Base-by-base conservation (phyloP, 2,888 invertebrate genomes). In the Xylophagus ater region DNA sequence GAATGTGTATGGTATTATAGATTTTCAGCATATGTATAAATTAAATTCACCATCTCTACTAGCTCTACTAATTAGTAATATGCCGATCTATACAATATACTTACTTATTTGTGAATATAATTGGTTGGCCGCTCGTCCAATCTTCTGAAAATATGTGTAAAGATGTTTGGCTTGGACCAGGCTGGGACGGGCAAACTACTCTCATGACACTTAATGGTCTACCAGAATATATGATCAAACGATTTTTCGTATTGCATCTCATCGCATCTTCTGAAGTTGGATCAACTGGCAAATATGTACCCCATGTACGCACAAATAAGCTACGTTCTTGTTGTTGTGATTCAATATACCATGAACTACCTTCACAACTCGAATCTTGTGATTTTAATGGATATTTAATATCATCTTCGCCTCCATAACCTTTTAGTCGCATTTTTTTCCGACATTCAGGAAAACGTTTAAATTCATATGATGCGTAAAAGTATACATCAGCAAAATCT, bases 301-400 rank as follows among this genome's bases (percentile, higher is more conserved):
- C 87, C 86, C 86, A 86, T 29, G 85, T 83, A 48, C 86, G 71
- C 41, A 88, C 68, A 58, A 84, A 87, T 40, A 88, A 71, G 26
- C 85, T 85, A 34, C 81, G 75, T 57, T 86, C 86, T 45, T 80
- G 75, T 44, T 81, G 78, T 47, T 83, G 74, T 2, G 86, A 83
- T 56, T 81, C 80, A 39, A 87, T 72, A 46, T 86, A 67, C 80
- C 86, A 87, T 4, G 87, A 84, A 41, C 59, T 45, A 2, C 65
- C 65, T 34, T 65, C 64, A 47, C 65, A 65, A 42, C 62, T 62
- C 3, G 58, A 53, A 36, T 65, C 64, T 10, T 73, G 68, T 14
- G 73, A 72, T 29, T 71, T 65, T 4, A 78, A 73, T 2, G 80
- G 80, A 49, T 72, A 72, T 13, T 72, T 66, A 41, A 79, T 72